Base-by-base conservation (phyloP, 2,888 invertebrate genomes). In the Temnothorax ravouxi region DNA sequence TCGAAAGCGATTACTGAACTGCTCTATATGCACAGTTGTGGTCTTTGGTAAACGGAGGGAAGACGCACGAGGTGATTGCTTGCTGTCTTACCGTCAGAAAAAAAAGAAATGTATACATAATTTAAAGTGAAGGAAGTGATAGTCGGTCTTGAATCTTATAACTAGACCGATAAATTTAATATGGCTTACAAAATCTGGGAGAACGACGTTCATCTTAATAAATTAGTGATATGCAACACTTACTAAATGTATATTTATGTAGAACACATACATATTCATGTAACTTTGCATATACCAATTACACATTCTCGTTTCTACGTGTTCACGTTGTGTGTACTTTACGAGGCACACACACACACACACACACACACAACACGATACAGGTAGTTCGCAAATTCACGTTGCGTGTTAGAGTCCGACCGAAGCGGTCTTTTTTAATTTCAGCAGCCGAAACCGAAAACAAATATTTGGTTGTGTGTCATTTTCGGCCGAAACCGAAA, bases 191-290 rank as follows among this genome's bases (percentile, higher is more conserved):
- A 66, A 44, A 25, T 4, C 25, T 15, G 15, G 21, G 52, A n/a
- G n/a, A 52, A 52, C 52, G 8, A 52, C 52, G 8, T 64, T 64
- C 3, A 66, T 18, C 15, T 66, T 9, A 18, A 47, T 44, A 25
- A 47, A 66, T 44, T 25, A 47, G 41, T 5, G 21, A 6, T 25
- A 21, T 25, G 44, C 8, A 15, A n/a, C 34, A 15, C 9, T 66
- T 66, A 66, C 8, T 15, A 66, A 44, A 66, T 66, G 18, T 15
- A 21, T 41, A 59, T 59, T 54, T 59, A 25, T 44, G 66, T 25
- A 3, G 44, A 47, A 18, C n/a, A 18, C n/a, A 54, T 54, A 9
- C 52, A 54, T 54, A 54, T 54, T 54, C 9, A 54, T 54, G 15
- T 34, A 69, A 69, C n/a, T 52, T 50, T n/a, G 38, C 50, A 13